Evolutionary conservation across 2,113 vertebrate genomes (phyloP), one percentile per base, ranked within the genome.

Genomic region (Phyllopteryx taeniolatus): DNA sequence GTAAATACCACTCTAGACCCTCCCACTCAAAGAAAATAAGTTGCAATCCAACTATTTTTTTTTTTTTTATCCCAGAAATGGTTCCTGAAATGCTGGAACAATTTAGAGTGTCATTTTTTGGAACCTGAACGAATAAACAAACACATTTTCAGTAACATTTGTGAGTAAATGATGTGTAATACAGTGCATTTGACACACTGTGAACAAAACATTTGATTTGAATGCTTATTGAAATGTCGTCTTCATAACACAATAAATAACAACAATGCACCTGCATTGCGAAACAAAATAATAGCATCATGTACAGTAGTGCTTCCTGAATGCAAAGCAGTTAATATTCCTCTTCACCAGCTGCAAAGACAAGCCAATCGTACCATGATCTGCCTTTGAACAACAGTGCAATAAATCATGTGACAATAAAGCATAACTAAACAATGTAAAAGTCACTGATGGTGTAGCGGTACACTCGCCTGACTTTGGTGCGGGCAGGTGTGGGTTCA

Each of bases 1-100:
- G 76, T 87, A 87, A 90, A 88, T 85, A 87, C 33, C 77, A 17
- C 77, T 74, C 62, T 63, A 33, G 51, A 73, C 64, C 43, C 71
- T 33, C 31, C 70, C 22, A 39, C 43, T 60, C 75, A 39, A 63
- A 17, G 39, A 56, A 20, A 39, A 53, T 22, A 68, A 68, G 71
- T 68, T 69, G 39, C 15, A 65, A 67, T 59, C 2, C 43, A 67
- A 46, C 27, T 27, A 27, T 27, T 1, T 76, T 81, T 83, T 76
- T 80, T 19, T 8, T 15, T 61, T 35, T 14, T 5, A 2, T 4
- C 19, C n/a, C 42, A 83, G 81, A 67, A n/a, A 54, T 17, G 51
- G 31, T 71, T 19, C 79, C 78, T 67, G 73, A 77, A 82, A 83
- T 43, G 27, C 13, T 69, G 79, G 83, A 83, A n/a, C 42, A 68